phyloP scores from a whole-genome alignment of 2,888 invertebrate species.

The Aphodius granarius region DNA sequence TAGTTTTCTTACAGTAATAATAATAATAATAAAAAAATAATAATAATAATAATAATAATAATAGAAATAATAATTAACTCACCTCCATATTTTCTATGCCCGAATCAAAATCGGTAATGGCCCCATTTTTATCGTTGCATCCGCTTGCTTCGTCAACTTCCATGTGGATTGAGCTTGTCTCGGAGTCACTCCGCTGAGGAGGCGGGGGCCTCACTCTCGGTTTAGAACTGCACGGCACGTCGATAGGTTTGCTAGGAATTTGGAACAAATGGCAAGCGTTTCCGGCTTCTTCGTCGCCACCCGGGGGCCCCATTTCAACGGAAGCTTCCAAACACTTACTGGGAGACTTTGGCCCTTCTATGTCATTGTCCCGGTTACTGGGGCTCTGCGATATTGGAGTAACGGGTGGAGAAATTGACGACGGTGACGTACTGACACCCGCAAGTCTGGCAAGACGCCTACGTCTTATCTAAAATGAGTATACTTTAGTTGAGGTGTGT shows the following conservation, averaged over 20 bases:
- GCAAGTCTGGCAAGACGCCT: constrained; percentile 74
- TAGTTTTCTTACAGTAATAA: background rate
- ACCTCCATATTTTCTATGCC: constrained; percentile 77
- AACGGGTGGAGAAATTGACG: constrained; percentile 55
- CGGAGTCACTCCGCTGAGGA: constrained; percentile 53
- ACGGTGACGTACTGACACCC: constrained; percentile 59
- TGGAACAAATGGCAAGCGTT: constrained; percentile 43
- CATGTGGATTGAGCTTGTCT: constrained; percentile 57
- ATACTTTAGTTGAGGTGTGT: background rate
- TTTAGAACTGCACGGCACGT: constrained; percentile 48
- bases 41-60: background rate
- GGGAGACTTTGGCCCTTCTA: constrained; percentile 35
- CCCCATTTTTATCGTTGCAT: constrained; percentile 51
- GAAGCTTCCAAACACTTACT: constrained; percentile 32
- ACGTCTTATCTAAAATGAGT: constrained; percentile 68
- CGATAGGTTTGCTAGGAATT: constrained; percentile 51
- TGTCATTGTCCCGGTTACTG: constrained; percentile 21
- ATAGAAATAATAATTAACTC: constrained; percentile 27
- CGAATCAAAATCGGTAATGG: constrained; percentile 66
- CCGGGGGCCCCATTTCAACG: constrained; percentile 16
- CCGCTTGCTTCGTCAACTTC: constrained; percentile 61
- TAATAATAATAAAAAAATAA: background rate
- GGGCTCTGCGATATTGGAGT: constrained; percentile 55
- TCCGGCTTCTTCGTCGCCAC: constrained; percentile 15
- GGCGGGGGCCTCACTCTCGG: constrained; percentile 37